Evolutionary conservation across 2,888 invertebrate genomes (phyloP).

Genomic region (Polydrusus tereticollis): DNA sequence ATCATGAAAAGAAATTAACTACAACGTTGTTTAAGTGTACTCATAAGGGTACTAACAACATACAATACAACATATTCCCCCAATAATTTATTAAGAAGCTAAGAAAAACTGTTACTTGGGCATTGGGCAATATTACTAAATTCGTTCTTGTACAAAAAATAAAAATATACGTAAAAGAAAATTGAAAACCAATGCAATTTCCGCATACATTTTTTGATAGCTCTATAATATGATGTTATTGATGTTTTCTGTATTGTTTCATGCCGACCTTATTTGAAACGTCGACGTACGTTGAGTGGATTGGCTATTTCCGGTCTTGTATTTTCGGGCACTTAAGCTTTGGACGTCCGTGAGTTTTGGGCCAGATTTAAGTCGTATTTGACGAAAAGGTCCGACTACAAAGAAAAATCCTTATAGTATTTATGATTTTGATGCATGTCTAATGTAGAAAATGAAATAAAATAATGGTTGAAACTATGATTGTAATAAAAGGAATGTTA

Average conservation of each 20-base stretch:
- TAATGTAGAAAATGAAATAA: no score
- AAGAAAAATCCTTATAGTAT: no score
- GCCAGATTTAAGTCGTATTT: not conserved
- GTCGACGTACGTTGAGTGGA: not conserved
- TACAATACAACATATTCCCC: no score
- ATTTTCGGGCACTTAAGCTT: slow-evolving; percentile 4
- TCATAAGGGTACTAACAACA: no score
- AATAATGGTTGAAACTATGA: no score
- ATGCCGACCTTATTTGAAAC: not conserved
- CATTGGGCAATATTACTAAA: not conserved
- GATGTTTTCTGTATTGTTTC: not conserved
- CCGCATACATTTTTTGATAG: not conserved
- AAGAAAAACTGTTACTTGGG: no score
- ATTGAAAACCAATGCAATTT: not conserved
- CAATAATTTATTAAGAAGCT: no score
- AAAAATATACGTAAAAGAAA: not conserved
- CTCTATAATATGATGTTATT: no score
- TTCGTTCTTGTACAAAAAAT: not conserved
- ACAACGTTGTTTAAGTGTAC: no score
- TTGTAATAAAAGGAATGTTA: no score
- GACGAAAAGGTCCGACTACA: not conserved
- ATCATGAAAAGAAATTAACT: no score
- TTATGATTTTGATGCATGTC: no score
- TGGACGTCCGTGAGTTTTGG: not conserved
- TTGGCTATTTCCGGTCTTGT: not conserved